These are phyloP conservation scores for Rhinolophus ferrumequinum DNA, from an alignment of 2,113 vertebrate genomes.

Conservation along the genomic window DNA sequence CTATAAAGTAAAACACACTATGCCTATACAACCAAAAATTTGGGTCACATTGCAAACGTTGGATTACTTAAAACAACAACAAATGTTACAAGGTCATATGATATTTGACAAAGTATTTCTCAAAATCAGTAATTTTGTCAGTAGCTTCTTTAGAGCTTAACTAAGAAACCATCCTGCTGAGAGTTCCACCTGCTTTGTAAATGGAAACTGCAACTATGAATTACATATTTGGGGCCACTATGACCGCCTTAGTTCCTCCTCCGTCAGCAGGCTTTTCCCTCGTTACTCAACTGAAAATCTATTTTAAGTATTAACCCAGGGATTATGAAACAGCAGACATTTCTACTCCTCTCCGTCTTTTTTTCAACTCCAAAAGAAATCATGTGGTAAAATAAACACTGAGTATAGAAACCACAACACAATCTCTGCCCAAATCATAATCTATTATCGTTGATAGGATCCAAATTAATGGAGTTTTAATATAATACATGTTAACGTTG, in stretches of 20 bases:
- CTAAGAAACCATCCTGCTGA: background rate
- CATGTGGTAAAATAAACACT: background rate
- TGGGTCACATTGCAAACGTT: background rate
- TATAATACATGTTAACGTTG: background rate
- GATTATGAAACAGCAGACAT: background rate
- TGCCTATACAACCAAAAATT: background rate
- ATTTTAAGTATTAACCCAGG: background rate
- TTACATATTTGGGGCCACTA: background rate
- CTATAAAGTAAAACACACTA: background rate
- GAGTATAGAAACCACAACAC: background rate
- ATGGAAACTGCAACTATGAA: background rate
- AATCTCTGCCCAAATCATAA: background rate
- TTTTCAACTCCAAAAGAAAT: conserved; percentile 1
- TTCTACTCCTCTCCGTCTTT: background rate
- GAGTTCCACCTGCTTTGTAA: background rate
- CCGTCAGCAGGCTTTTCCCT: background rate
- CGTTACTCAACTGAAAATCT: background rate
- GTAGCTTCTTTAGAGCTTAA: background rate
- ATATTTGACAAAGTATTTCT: background rate
- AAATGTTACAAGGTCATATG: background rate
- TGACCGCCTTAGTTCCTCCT: background rate
- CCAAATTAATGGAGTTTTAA: conserved; percentile 13
- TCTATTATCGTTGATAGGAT: background rate
- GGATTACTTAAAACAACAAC: background rate
- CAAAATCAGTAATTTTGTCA: conserved; percentile 27